phyloP scores from a whole-genome alignment of 2,797 vertebrate genomes.

The Peromyscus melanophrys region DNA sequence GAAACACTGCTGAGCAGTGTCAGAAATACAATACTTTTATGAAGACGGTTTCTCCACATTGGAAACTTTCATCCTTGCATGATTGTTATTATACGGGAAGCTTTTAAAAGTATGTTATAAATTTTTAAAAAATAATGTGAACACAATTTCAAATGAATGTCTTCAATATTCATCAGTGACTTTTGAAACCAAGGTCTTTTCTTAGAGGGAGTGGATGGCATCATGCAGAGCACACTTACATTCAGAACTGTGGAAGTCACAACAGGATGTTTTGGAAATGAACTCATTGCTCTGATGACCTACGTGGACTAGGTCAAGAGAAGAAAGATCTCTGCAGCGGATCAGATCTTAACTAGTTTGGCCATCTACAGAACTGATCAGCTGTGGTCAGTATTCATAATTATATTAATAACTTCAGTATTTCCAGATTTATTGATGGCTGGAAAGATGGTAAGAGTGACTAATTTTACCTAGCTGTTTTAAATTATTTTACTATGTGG shows the following conservation, averaged over 20 bases:
- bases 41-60: neutral
- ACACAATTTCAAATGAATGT: neutral
- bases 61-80: neutral
- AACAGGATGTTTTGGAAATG: neutral
- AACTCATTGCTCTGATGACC: neutral
- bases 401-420: fast-evolving
- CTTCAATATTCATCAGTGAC: neutral
- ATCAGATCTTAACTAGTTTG: slow-evolving; percentile 17
- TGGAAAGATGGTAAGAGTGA: neutral
- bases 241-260: neutral
- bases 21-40: neutral
- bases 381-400: neutral
- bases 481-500: slow-evolving; percentile 36
- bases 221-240: neutral
- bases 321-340: neutral
- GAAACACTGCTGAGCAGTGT: neutral
- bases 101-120: neutral
- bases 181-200: neutral
- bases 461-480: neutral
- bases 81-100: neutral
- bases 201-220: neutral
- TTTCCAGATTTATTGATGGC: neutral
- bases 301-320: neutral
- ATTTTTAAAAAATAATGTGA: neutral
- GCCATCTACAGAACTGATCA: neutral